Base-by-base conservation (phyloP, 2,888 invertebrate species). In the Clusia tigrina region DNA sequence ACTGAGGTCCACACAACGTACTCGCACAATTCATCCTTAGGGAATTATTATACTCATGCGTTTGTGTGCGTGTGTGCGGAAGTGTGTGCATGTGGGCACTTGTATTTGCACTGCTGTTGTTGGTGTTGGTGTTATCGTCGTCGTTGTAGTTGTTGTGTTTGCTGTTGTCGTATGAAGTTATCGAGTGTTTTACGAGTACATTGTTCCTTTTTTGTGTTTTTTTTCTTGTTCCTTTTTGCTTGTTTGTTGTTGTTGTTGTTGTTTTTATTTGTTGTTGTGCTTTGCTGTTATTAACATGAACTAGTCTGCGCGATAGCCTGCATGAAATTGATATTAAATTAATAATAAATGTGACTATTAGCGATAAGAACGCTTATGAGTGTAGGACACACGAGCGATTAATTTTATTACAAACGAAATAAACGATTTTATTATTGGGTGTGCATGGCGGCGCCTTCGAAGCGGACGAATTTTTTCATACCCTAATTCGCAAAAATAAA, bases 311-410 rank as follows among this genome's bases (percentile, higher is more conserved):
- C 48, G 48, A 48, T 48, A 48, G 18, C 22, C 48, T 20, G 48
- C 56, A 56, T 56, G 23, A 56, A 56, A 56, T 56, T 56, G 56
- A 37, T 56, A 42, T 42, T 42, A 56, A 56, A 56, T 56, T 56
- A 56, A 42, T 42, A 56, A 56, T 56, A 56, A 56, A 56, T 56
- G 38, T 17, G 24, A 17, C 56, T 56, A 56, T 56, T 56, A 56
- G 56, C 42, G 42, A 24, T 24, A 42, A 38, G 22, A 38, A 42
- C 23, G 56, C 38, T 56, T 17, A 22, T 22, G 20, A 32, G 37
- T 37, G 55, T 55, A 22, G 25, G 10, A 22, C 20, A 20, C 42
- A 42, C 42, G n/a, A 42, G 42, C 42, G 42, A 42, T 42, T 12
- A 42, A 42, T 42, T 42, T 42, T 42, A 42, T 42, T 42, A n/a